Evolutionary conservation across 2,888 invertebrate genomes (phyloP), one percentile per base, ranked within the genome.

Genomic region (Eristalis intricaria): DNA sequence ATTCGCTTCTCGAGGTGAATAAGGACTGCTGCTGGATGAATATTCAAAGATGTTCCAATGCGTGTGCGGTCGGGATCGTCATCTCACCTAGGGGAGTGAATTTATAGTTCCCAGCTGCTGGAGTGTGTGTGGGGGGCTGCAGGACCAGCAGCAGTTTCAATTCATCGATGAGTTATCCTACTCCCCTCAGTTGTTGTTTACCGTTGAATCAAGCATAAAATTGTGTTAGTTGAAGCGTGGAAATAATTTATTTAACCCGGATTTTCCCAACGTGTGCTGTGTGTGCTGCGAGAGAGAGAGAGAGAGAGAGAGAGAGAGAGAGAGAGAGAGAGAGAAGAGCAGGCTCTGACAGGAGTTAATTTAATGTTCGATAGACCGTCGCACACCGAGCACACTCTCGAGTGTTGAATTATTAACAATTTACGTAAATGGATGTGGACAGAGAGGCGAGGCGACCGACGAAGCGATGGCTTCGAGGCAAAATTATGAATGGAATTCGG

Each of bases 191-290:
- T 80, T 76, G 61, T 71, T 81, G 71, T 80, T 85, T 76, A 81
- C 64, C 71, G 76, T 58, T 73, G 75, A 85, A 76, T 85, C 81
- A 85, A 81, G 81, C 73, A 77, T 77, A 81, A 82, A 85, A 85
- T 86, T 82, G 74, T 74, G 70, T 82, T 77, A 82, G 73, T 35
- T 65, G 77, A 86, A 82, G 63, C 74, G 73, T 78, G 68, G 65
- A 82, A 70, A 75, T 86, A 74, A 78, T 86, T 78, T 86, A 86
- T 86, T 82, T 82, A 77, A 64, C 69, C 85, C 32, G 38, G 64
- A 63, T 77, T 73, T 23, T 8, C 69, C 58, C 43, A 69, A 77
- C 58, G 10, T 58, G 58, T 23, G 58, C 5, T 10, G n/a, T 22
- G 58, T 58, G 58, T 22, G 56, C n/a, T 3, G 22, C 2, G 23